Evolutionary conservation across 2,888 invertebrate genomes (phyloP).

Genomic region (Plagodis dolabraria): DNA sequence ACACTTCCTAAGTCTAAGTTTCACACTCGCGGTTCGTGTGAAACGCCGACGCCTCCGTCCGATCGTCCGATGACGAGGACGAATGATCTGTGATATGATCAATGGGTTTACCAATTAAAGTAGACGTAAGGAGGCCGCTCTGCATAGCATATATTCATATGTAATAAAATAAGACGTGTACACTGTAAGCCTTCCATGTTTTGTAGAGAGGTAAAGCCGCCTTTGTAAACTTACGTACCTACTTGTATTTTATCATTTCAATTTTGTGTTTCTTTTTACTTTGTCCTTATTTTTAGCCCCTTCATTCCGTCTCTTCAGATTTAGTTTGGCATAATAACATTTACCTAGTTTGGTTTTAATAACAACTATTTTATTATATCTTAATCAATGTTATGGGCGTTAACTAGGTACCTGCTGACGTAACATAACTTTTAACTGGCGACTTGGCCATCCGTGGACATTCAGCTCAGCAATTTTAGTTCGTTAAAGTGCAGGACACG

Average conservation of each 20-base stretch:
- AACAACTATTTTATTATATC: too few relatives aligned
- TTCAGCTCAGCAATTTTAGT: conserved; percentile 26
- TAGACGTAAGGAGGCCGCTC: conserved; percentile 27
- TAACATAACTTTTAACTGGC: background rate
- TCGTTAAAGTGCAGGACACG: conserved; percentile 48
- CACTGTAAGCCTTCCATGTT: conserved; percentile 11
- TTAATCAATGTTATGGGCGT: too few relatives aligned
- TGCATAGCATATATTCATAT: conserved; percentile 12
- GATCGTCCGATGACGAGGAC: conserved; percentile 62
- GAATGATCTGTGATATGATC: conserved; percentile 60
- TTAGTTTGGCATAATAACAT: too few relatives aligned
- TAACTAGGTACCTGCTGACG: too few relatives aligned
- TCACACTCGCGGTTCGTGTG: conserved; percentile 66
- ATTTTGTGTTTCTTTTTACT: too few relatives aligned
- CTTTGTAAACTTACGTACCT: too few relatives aligned
- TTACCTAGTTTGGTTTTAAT: too few relatives aligned
- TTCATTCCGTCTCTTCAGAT: too few relatives aligned
- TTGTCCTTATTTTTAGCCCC: too few relatives aligned
- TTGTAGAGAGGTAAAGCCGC: background rate
- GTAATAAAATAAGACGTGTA: conserved; percentile 12
- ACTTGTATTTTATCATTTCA: too few relatives aligned
- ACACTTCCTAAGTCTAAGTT: conserved; percentile 80
- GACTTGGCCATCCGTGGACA: conserved; percentile 28
- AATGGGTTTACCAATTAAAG: conserved; percentile 53
- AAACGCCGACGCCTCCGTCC: conserved; percentile 52